A percentile compares a stretch with the other conserved stretches of the same genome.
These are phyloP conservation scores for Sussaba pulchella DNA, from an alignment of 2,888 invertebrate genomes.

Conservation along the genomic window DNA sequence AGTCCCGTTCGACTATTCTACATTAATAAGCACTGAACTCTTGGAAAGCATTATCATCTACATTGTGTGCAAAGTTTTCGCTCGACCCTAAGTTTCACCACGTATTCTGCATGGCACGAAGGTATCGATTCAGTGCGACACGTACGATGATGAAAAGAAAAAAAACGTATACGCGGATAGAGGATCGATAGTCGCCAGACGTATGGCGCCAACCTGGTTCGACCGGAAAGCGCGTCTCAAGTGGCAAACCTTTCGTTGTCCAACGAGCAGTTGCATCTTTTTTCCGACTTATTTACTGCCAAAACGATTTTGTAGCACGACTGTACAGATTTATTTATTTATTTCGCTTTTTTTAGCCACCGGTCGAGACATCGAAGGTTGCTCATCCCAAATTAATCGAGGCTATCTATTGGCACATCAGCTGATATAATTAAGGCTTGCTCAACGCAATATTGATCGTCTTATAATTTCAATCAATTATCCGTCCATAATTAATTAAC, in stretches of 20 bases:
- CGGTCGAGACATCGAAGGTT: conserved; percentile 33
- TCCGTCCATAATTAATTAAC: too few relatives aligned
- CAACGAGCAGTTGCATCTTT: conserved; percentile 10
- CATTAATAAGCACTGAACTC: too few relatives aligned
- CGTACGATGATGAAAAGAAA: conserved; percentile 38
- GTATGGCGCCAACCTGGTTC: conserved; percentile 45
- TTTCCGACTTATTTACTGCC: conserved; percentile 40
- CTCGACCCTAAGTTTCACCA: not conserved
- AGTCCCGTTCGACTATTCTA: not conserved
- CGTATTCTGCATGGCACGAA: conserved; percentile 12
- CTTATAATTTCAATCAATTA: not conserved
- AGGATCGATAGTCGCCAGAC: conserved; percentile 63
- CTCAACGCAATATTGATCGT: conserved; percentile 15
- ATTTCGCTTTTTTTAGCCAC: conserved; percentile 17
- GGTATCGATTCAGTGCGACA: conserved; percentile 41
- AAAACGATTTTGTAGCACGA: conserved; percentile 47
- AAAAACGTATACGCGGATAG: conserved; percentile 32
- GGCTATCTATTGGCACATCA: conserved; percentile 33
- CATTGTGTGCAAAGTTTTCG: conserved; percentile 1
- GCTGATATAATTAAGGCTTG: not conserved
- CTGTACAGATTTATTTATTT: conserved; percentile 13
- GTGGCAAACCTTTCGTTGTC: conserved; percentile 9
- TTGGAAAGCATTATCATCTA: not conserved
- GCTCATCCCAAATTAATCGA: conserved; percentile 51
- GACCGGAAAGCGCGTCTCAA: conserved; percentile 20